Percentiles rank a stretch among this genome's conserved stretches.
Conservation (phyloP, 2,888 invertebrate genomes). For the Lithodes maja region DNA sequence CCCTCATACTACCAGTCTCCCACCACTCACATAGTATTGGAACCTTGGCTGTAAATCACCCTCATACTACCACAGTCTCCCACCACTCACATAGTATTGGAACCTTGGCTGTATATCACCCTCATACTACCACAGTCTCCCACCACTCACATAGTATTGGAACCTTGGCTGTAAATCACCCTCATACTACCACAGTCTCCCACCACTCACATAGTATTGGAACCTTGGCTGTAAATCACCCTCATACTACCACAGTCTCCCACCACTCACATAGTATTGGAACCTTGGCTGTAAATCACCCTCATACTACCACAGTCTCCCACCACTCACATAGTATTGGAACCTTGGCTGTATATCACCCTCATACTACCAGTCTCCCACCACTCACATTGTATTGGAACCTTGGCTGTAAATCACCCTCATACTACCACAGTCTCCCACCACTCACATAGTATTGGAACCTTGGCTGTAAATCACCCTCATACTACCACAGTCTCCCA, state of each 20-base stretch:
- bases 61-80: neutral
- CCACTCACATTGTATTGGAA: neutral
- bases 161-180: constrained; percentile 8
- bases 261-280: neutral
- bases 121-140: neutral
- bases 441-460: neutral
- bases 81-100: neutral
- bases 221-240: constrained; percentile 8
- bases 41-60: constrained; percentile 13
- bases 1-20: neutral
- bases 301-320: neutral
- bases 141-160: neutral
- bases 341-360: constrained; percentile 10
- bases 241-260: neutral
- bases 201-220: neutral
- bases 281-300: constrained; percentile 10
- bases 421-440: neutral
- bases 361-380: neutral
- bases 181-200: neutral
- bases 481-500: neutral
- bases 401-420: constrained; percentile 6
- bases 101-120: constrained; percentile 10
- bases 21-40: neutral
- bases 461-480: constrained; percentile 6
- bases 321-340: neutral